A percentile compares a stretch with the other conserved stretches of the same genome.
phyloP scores from a whole-genome alignment of 2,888 invertebrate species.

The Morinoia aosen region DNA sequence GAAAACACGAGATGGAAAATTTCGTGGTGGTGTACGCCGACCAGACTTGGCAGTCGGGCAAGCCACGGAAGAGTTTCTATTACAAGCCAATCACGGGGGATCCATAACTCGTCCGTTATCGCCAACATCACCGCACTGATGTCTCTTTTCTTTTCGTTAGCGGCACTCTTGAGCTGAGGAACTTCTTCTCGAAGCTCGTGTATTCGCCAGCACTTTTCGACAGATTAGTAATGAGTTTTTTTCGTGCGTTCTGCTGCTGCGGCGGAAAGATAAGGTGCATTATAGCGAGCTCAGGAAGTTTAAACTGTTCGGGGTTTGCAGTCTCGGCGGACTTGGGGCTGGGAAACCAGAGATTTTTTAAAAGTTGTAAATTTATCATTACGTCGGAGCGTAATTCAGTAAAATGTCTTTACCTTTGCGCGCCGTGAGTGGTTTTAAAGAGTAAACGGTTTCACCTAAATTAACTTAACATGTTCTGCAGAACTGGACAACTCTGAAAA shows the following conservation, averaged over 20 bases:
- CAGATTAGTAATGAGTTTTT: slow-evolving; percentile 29
- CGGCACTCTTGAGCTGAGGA: slow-evolving; percentile 31
- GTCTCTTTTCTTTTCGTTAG: slow-evolving; percentile 34
- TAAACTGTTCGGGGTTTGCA: background rate
- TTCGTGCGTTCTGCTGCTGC: background rate
- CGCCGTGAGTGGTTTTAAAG: background rate
- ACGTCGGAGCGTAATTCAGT: background rate
- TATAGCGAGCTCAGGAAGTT: background rate
- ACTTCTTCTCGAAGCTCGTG: slow-evolving; percentile 26
- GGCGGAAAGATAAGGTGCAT: slow-evolving; percentile 17
- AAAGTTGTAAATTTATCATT: background rate
- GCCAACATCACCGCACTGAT: slow-evolving; percentile 25
- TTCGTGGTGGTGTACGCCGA: background rate
- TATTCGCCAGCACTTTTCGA: slow-evolving; percentile 19
- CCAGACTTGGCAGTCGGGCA: background rate
- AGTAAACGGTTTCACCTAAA: background rate
- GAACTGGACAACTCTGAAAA: background rate
- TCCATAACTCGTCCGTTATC: slow-evolving; percentile 43
- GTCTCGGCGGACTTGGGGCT: background rate
- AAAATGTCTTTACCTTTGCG: background rate
- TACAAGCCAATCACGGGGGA: slow-evolving; percentile 27
- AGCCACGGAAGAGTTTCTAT: slow-evolving; percentile 24
- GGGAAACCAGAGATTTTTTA: background rate
- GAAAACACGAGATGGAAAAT: background rate
- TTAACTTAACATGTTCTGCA: background rate